Percentiles rank a stretch among this genome's conserved stretches.
Conservation (phyloP, 1,140 invertebrate species). For the Orius insidiosus region DNA sequence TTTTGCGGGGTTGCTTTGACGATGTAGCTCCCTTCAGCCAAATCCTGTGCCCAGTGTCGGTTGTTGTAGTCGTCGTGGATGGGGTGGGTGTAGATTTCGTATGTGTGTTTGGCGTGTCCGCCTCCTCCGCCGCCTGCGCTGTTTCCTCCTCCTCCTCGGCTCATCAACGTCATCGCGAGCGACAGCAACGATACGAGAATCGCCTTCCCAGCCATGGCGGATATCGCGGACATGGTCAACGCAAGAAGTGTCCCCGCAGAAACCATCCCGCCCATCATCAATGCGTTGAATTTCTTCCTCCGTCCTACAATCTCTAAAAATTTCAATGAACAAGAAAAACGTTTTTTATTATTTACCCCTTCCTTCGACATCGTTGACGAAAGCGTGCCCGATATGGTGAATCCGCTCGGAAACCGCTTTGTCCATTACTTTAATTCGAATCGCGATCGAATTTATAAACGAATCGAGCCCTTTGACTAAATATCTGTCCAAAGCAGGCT, state of each 20-base stretch:
- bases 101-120: too few species aligned
- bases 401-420: not conserved
- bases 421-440: slow-evolving; percentile 2
- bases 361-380: too few species aligned
- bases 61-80: too few species aligned
- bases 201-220: slow-evolving; percentile 5
- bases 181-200: not conserved
- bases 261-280: slow-evolving; percentile 7
- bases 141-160: not conserved
- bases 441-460: slow-evolving; percentile 5
- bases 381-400: too few species aligned
- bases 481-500: not conserved
- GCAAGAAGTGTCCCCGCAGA: slow-evolving; percentile 4
- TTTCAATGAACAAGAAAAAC: too few species aligned
- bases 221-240: slow-evolving; percentile 6
- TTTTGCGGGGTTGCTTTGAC: too few species aligned
- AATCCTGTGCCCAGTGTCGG: too few species aligned
- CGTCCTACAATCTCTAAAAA: not conserved
- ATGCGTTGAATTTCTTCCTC: slow-evolving; percentile 1
- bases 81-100: too few species aligned
- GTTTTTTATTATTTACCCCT: too few species aligned
- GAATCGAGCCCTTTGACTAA: slow-evolving; percentile 6
- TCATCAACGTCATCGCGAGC: not conserved
- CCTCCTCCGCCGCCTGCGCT: not conserved
- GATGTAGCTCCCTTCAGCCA: too few species aligned